These are phyloP conservation scores for Hesperophylax magnus DNA, from an alignment of 1,140 invertebrate species.

Conservation along the genomic window DNA sequence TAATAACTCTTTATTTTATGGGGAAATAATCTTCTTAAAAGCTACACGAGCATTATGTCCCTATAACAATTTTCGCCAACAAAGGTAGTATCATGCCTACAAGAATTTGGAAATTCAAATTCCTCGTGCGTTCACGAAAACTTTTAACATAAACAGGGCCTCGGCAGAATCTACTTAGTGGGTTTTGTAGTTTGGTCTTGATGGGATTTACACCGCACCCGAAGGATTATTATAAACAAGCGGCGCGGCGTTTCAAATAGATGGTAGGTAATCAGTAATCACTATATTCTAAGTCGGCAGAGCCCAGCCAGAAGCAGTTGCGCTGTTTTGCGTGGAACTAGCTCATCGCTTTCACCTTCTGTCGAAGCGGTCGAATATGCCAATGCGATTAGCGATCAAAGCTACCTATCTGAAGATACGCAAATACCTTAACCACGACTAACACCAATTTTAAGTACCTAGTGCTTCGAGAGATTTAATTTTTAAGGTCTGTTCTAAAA, in stretches of 20 bases:
- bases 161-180: slow-evolving; percentile 14
- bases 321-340: too few relatives aligned
- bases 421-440: too few relatives aligned
- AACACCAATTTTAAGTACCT: too few relatives aligned
- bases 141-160: slow-evolving; percentile 20
- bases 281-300: background rate
- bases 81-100: background rate
- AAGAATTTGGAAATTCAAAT: slow-evolving; percentile 5
- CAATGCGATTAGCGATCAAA: too few relatives aligned
- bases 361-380: too few relatives aligned
- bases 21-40: too few relatives aligned
- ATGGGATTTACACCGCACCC: slow-evolving; percentile 34
- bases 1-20: too few relatives aligned
- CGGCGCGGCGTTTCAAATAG: background rate
- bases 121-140: background rate
- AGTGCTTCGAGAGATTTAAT: too few relatives aligned
- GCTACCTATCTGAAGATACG: too few relatives aligned
- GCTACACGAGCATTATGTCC: background rate
- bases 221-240: slow-evolving; percentile 37
- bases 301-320: too few relatives aligned
- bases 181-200: slow-evolving; percentile 7
- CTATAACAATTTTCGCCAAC: background rate
- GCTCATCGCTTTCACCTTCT: too few relatives aligned
- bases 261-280: slow-evolving; percentile 2
- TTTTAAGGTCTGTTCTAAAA: too few relatives aligned